phyloP scores from a whole-genome alignment of 2,888 invertebrate genomes.

The Hyposoter dolosus region DNA sequence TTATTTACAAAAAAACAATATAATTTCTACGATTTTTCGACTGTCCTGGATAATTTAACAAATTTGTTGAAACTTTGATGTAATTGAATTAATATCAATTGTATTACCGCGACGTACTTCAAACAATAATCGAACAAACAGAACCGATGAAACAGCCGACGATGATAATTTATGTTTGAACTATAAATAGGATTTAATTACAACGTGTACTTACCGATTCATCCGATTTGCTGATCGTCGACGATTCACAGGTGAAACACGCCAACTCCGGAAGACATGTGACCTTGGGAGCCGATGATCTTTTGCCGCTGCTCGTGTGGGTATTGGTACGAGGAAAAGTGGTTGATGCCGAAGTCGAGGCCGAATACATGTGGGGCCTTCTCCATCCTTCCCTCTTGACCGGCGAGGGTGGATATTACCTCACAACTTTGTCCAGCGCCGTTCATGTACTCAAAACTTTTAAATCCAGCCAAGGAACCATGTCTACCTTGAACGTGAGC shows the following conservation, averaged over 20 bases:
- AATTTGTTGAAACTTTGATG: not conserved
- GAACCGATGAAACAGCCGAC: not conserved
- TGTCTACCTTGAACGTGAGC: conserved; percentile 82
- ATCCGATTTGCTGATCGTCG: not conserved
- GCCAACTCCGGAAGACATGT: conserved; percentile 86
- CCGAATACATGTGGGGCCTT: conserved; percentile 98
- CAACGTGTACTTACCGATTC: conserved; percentile 8
- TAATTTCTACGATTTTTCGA: too few species aligned
- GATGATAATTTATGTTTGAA: not conserved
- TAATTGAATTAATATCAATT: not conserved
- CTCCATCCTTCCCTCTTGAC: conserved; percentile 95
- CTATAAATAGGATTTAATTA: conserved; percentile 51
- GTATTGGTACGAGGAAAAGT: conserved; percentile 95
- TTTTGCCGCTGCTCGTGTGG: conserved; percentile 96
- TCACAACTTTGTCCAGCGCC: conserved; percentile 97
- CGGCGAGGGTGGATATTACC: conserved; percentile 97
- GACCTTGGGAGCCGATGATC: conserved; percentile 93
- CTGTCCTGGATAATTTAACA: not conserved
- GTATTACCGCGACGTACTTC: not conserved
- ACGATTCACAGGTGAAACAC: conserved; percentile 87
- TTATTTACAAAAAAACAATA: too few species aligned
- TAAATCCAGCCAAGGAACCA: conserved; percentile 83
- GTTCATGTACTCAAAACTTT: conserved; percentile 93
- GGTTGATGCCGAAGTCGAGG: conserved; percentile 97
- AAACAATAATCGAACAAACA: not conserved